These are phyloP conservation scores for Phalangium opilio DNA, from an alignment of 2,888 invertebrate species.

Conservation along the genomic window DNA sequence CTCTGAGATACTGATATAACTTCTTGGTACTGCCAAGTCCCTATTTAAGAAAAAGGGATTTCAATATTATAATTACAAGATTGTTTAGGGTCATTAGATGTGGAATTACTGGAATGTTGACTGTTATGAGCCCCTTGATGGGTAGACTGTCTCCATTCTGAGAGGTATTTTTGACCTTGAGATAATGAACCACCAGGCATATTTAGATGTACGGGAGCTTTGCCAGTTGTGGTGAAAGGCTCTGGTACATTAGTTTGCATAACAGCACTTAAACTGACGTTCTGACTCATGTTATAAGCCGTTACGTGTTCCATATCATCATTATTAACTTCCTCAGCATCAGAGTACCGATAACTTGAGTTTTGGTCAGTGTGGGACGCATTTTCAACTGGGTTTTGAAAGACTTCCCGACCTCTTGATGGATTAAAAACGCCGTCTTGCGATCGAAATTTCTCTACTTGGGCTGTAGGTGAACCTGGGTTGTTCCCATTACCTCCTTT, in stretches of 20 bases:
- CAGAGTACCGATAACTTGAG: background rate
- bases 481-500: too few species aligned
- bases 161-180: conserved; percentile 50
- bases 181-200: conserved; percentile 61
- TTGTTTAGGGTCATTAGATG: too few species aligned
- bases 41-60: too few species aligned
- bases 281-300: conserved; percentile 50
- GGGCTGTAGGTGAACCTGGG: too few species aligned
- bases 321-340: background rate
- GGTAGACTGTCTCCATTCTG: conserved; percentile 48
- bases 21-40: too few species aligned
- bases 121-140: conserved; percentile 32
- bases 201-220: conserved; percentile 40
- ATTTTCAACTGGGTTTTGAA: conserved; percentile 13
- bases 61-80: too few species aligned
- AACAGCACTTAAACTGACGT: conserved; percentile 47
- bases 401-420: conserved; percentile 10
- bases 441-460: background rate
- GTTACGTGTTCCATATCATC: conserved; percentile 40
- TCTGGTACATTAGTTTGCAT: conserved; percentile 62
- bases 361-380: conserved; percentile 2
- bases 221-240: conserved; percentile 36
- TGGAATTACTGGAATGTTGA: too few species aligned
- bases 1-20: too few species aligned
- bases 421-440: conserved; percentile 14